Base-by-base conservation (phyloP, 2,113 vertebrate species). In the Vulpes vulpes region DNA sequence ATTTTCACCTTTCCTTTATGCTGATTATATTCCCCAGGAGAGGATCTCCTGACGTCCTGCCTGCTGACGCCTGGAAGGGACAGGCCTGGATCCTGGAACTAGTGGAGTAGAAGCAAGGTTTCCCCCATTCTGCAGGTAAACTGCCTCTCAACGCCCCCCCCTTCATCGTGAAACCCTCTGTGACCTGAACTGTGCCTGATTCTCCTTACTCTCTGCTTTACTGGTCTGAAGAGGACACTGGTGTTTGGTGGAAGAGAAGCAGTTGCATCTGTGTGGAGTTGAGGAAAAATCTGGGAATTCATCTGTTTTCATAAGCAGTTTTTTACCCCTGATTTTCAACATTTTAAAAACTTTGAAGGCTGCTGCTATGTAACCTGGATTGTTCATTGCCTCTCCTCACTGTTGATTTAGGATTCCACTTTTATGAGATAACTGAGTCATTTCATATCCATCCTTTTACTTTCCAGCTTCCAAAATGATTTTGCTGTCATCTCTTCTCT, bases 401-500 rank as follows among this genome's bases (percentile, higher is more conserved):
- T 30, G 8, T 20, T 60, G 12, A 88, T 4, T 76, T 71, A 55
- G 32, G 53, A 73, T 81, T 91, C 9, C 55, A 14, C 73, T 67
- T 74, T 49, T 43, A n/a, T n/a, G 27, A 10, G 19, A 43, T 64
- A 87, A 90, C 7, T 27, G n/a, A 90, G 15, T 86, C n/a, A 81
- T 82, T 95, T 91, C 55, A 27, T 6, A 73, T 11, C 11, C 17
- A 65, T 51, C 30, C 17, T 76, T 83, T 89, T 43, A 80, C 15
- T 71, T 93, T 43, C 3, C 25, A 60, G 9, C 7, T 60, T 94
- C 35, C 27, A 90, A 60, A 73, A 96, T 78, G 1, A 88, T 76
- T 97, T 95, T 94, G 22, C 4, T 76, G n/a, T 94, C 23, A 76
- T 49, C 30, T 62, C 55, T 64, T 90, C 20, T 81, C 73, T 95